These are phyloP conservation scores for Lycocorax pyrrhopterus DNA, from an alignment of 2,113 vertebrate species.

Conservation along the genomic window DNA sequence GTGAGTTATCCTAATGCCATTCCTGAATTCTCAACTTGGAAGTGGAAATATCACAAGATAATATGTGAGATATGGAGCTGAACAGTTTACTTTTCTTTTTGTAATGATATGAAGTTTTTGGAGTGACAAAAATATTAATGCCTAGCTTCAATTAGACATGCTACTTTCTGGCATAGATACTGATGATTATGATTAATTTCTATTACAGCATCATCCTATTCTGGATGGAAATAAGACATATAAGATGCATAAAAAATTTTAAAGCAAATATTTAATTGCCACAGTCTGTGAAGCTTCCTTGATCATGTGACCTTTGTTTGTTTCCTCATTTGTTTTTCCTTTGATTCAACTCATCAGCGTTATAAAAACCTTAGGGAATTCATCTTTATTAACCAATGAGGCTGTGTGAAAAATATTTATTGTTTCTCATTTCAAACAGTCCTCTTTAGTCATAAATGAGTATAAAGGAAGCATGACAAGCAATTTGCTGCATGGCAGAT, in stretches of 20 bases:
- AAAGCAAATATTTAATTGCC: constrained; percentile 37
- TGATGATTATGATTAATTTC: neutral
- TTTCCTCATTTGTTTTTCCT: neutral
- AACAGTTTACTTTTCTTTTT: neutral
- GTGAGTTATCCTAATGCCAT: neutral
- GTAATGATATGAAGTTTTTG: neutral
- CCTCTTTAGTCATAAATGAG: constrained; percentile 62
- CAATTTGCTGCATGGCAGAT: constrained; percentile 68
- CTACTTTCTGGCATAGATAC: neutral
- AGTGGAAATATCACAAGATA: neutral
- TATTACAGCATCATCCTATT: neutral
- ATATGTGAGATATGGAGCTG: neutral
- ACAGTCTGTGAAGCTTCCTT: neutral
- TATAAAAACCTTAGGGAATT: neutral
- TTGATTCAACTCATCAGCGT: neutral
- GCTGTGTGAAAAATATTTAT: constrained; percentile 50
- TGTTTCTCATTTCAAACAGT: constrained; percentile 13
- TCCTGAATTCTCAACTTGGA: neutral
- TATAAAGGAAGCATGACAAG: constrained; percentile 71
- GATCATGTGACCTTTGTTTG: neutral
- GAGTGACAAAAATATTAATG: neutral
- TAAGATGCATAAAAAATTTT: constrained; percentile 16
- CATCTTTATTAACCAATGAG: constrained; percentile 1
- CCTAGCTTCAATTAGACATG: neutral
- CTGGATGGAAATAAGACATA: neutral